Percentiles rank a stretch among this genome's conserved stretches.
These are phyloP conservation scores for Cirrhinus mrigala DNA, from an alignment of 2,797 vertebrate species.

Conservation along the genomic window DNA sequence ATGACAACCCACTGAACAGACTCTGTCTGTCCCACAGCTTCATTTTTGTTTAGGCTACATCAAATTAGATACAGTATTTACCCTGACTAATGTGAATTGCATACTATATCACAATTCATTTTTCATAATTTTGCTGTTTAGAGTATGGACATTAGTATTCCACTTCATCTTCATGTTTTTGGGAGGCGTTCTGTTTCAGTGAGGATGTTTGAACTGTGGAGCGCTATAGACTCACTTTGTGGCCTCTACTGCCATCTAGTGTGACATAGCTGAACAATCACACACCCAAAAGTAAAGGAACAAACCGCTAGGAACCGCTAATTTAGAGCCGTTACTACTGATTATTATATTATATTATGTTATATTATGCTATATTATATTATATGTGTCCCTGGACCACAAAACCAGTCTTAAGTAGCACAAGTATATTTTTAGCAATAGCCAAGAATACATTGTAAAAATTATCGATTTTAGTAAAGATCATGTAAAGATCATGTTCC, in stretches of 20 bases:
- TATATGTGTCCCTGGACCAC: no score
- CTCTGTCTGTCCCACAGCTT: not conserved
- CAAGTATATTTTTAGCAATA: no score
- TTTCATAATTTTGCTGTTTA: not conserved
- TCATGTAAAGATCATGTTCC: no score
- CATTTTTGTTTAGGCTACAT: not conserved
- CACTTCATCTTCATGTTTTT: not conserved
- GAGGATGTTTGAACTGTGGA: not conserved
- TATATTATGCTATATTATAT: not conserved
- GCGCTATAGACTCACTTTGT: not conserved
- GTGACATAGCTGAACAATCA: not conserved
- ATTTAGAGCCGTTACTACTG: not conserved
- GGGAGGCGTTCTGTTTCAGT: not conserved
- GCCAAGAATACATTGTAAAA: no score
- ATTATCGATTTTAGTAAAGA: no score
- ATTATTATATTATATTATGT: not conserved
- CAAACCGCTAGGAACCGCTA: not conserved
- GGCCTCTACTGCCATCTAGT: slow-evolving; percentile 40
- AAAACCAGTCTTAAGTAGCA: no score
- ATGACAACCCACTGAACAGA: not conserved
- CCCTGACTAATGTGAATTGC: not conserved
- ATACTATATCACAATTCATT: not conserved
- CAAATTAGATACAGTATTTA: not conserved
- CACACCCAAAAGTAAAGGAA: not conserved
- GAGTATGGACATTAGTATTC: not conserved